Evolutionary conservation across 1,140 invertebrate species (phyloP).

Genomic region (Probaryconus sp.): DNA sequence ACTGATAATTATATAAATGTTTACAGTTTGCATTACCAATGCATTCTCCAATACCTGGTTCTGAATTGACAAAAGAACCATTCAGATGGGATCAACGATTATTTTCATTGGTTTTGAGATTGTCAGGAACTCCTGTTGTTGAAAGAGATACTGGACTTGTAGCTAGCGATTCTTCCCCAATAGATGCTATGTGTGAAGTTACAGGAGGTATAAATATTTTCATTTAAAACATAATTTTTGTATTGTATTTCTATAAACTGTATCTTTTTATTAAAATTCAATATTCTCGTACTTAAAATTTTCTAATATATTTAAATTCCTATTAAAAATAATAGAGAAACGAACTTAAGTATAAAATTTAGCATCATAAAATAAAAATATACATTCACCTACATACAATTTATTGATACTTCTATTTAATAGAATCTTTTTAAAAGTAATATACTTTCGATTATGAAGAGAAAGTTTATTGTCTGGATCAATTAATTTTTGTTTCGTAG

Average conservation of each 20-base stretch:
- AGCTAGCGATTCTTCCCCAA: slow-evolving; percentile 93
- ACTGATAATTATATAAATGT: neutral
- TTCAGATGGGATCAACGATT: slow-evolving; percentile 99
- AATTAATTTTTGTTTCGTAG: too few species aligned
- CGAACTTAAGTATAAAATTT: neutral
- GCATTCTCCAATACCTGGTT: slow-evolving; percentile 94
- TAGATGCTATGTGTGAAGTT: slow-evolving; percentile 99
- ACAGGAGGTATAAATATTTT: slow-evolving; percentile 88
- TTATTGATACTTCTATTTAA: too few species aligned
- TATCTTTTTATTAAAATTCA: too few species aligned
- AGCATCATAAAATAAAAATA: too few species aligned
- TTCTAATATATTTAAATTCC: too few species aligned
- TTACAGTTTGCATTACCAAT: slow-evolving; percentile 93
- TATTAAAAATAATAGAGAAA: too few species aligned
- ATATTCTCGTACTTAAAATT: too few species aligned
- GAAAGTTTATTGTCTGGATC: too few species aligned
- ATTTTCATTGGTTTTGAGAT: slow-evolving; percentile 94
- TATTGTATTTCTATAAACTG: slow-evolving; percentile 6
- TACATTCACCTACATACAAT: too few species aligned
- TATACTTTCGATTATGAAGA: too few species aligned
- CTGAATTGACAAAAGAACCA: slow-evolving; percentile 97
- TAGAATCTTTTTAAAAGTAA: too few species aligned
- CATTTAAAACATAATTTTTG: neutral
- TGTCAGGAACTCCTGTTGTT: slow-evolving; percentile 87
- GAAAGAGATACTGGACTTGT: slow-evolving; percentile 85